A percentile compares a stretch with the other conserved stretches of the same genome.
These are phyloP conservation scores for Saturnia japonica DNA, from an alignment of 2,888 invertebrate species.

Conservation along the genomic window DNA sequence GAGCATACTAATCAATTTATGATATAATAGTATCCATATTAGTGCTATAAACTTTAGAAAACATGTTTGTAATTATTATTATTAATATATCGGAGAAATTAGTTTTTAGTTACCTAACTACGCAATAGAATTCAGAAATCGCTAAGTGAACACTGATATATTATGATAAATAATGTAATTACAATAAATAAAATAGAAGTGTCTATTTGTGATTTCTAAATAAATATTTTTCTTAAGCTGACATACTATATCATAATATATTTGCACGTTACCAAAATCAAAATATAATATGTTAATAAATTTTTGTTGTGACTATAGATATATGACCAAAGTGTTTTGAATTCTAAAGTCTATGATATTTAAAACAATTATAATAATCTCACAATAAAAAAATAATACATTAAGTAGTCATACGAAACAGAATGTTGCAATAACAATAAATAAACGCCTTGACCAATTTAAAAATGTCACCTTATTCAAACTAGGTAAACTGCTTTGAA, in stretches of 20 bases:
- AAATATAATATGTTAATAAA: too few species aligned
- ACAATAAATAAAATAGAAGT: not conserved
- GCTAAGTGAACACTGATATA: too few species aligned
- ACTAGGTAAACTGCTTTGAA: slow-evolving; percentile 4
- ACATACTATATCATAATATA: too few species aligned
- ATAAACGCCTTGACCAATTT: slow-evolving; percentile 4
- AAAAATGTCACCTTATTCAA: slow-evolving; percentile 13
- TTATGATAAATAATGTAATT: not conserved
- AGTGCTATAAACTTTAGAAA: not conserved
- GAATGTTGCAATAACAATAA: slow-evolving; percentile 8
- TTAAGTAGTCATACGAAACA: not conserved
- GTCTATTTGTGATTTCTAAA: not conserved
- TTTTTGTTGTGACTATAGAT: too few species aligned
- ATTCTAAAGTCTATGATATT: not conserved
- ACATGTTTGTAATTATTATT: not conserved
- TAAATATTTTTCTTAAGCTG: not conserved
- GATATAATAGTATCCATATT: too few species aligned
- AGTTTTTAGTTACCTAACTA: too few species aligned
- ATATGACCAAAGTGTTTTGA: not conserved
- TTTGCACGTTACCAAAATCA: not conserved
- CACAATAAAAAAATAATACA: slow-evolving; percentile 13
- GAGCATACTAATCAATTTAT: not conserved
- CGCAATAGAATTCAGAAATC: too few species aligned
- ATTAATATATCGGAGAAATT: not conserved
- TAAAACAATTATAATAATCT: slow-evolving; percentile 7